These are phyloP conservation scores for Lochmaea capreae DNA, from an alignment of 2,888 invertebrate genomes.

Conservation along the genomic window DNA sequence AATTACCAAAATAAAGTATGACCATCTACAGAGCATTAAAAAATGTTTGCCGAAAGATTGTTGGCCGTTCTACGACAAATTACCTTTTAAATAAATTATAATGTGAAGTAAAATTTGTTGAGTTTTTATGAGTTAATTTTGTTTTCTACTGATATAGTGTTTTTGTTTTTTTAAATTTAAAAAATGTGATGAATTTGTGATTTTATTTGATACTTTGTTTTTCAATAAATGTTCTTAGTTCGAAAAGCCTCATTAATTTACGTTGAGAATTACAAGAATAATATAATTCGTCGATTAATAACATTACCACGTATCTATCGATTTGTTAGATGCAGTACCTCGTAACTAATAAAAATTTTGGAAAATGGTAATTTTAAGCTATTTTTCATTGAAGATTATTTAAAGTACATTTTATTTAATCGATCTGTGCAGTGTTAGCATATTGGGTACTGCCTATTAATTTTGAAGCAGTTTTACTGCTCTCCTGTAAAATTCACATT, in stretches of 20 bases:
- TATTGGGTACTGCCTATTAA: too few species aligned
- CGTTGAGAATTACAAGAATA: too few species aligned
- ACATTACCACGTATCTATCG: slow-evolving; percentile 1
- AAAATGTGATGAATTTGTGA: slow-evolving; percentile 14
- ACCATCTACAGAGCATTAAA: slow-evolving; percentile 21
- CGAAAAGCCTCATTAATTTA: neutral
- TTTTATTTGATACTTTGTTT: slow-evolving; percentile 8
- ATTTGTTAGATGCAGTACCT: slow-evolving; percentile 10
- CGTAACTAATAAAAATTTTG: slow-evolving; percentile 8
- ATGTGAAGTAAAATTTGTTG: slow-evolving; percentile 11
- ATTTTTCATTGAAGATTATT: too few species aligned
- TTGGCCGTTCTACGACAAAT: slow-evolving; percentile 27
- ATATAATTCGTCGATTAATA: neutral
- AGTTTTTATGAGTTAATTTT: slow-evolving; percentile 4
- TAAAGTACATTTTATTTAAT: too few species aligned
- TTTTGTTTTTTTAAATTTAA: slow-evolving; percentile 7
- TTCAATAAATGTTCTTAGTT: neutral
- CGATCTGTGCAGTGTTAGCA: too few species aligned
- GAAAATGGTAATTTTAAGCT: slow-evolving; percentile 6
- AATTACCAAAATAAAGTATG: slow-evolving; percentile 26
- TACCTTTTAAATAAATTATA: slow-evolving; percentile 17
- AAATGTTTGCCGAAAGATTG: slow-evolving; percentile 28
- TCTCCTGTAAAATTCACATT: slow-evolving; percentile 10
- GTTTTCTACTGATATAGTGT: slow-evolving; percentile 13
- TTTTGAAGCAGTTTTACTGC: neutral